Evolutionary conservation across 2,888 invertebrate species (phyloP).

Genomic region (Drosophila rubida): DNA sequence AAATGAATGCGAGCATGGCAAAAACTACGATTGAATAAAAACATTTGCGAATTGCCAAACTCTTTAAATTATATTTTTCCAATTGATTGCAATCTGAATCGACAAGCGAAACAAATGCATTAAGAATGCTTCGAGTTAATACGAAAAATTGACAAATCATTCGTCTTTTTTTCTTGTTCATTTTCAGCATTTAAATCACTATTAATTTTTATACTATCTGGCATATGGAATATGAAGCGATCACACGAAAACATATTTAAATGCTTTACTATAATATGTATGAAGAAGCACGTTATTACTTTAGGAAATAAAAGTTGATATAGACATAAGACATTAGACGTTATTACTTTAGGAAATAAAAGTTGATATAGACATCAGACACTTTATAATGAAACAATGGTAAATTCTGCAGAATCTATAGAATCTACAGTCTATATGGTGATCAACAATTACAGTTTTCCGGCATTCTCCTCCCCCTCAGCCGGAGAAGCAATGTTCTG

Average conservation of each 20-base stretch:
- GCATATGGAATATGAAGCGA: background rate
- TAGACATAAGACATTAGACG: constrained; percentile 26
- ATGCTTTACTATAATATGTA: no score
- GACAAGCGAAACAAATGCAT: background rate
- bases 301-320: background rate
- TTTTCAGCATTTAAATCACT: background rate
- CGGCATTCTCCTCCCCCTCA: constrained; percentile 6
- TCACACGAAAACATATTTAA: no score
- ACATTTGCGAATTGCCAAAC: background rate
- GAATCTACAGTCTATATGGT: constrained; percentile 3
- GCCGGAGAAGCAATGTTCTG: constrained; percentile 1
- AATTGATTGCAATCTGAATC: background rate
- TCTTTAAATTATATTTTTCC: background rate
- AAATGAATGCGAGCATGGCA: constrained; percentile 37
- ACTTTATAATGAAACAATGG: constrained; percentile 8
- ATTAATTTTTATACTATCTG: background rate
- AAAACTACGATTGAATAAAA: constrained; percentile 9
- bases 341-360: no score
- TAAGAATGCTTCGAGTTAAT: background rate
- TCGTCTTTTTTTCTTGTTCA: background rate
- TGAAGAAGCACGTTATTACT: no score
- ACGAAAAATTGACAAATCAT: background rate
- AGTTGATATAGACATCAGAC: constrained; percentile 16
- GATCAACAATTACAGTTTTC: constrained; percentile 24
- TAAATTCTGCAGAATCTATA: background rate